These are phyloP conservation scores for Kryptolebias ocellatus DNA, from an alignment of 2,797 vertebrate genomes.

Conservation along the genomic window DNA sequence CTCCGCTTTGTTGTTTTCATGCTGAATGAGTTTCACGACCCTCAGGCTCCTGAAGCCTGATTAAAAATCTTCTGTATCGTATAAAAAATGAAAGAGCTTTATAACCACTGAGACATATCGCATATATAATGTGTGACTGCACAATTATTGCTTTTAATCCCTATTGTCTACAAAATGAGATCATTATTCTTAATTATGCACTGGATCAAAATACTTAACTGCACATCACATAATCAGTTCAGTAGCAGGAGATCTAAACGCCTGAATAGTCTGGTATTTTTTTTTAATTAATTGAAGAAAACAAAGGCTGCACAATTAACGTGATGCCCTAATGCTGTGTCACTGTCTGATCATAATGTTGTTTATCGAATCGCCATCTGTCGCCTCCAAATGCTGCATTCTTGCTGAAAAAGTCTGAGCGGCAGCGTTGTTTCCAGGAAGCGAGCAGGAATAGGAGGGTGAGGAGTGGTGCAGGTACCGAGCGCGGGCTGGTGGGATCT, in stretches of 20 bases:
- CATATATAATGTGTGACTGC: background rate
- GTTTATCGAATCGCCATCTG: constrained; percentile 62
- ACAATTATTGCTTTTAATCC: background rate
- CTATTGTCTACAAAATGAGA: constrained; percentile 12
- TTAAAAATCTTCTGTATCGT: constrained; percentile 36
- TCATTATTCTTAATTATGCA: constrained; percentile 27
- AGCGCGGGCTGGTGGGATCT: constrained; percentile 53
- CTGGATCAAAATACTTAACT: constrained; percentile 35
- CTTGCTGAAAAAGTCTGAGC: constrained; percentile 15
- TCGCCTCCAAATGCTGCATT: constrained; percentile 50
- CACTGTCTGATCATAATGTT: constrained; percentile 55
- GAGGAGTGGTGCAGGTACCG: constrained; percentile 31
- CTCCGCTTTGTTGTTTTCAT: background rate
- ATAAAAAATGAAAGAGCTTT: constrained; percentile 14
- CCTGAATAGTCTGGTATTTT: constrained; percentile 28
- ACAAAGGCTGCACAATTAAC: constrained; percentile 47
- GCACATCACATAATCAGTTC: constrained; percentile 21
- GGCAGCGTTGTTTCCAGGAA: constrained; percentile 10
- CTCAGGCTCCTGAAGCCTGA: constrained; percentile 24
- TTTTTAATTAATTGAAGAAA: constrained; percentile 35
- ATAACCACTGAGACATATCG: background rate
- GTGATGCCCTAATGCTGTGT: constrained; percentile 48
- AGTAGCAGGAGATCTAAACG: constrained; percentile 24
- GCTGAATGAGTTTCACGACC: constrained; percentile 23
- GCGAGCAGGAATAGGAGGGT: constrained; percentile 6